A percentile compares a stretch with the other conserved stretches of the same genome.
Evolutionary conservation across 2,113 vertebrate genomes (phyloP).

Genomic region (Ciconia maguari): DNA sequence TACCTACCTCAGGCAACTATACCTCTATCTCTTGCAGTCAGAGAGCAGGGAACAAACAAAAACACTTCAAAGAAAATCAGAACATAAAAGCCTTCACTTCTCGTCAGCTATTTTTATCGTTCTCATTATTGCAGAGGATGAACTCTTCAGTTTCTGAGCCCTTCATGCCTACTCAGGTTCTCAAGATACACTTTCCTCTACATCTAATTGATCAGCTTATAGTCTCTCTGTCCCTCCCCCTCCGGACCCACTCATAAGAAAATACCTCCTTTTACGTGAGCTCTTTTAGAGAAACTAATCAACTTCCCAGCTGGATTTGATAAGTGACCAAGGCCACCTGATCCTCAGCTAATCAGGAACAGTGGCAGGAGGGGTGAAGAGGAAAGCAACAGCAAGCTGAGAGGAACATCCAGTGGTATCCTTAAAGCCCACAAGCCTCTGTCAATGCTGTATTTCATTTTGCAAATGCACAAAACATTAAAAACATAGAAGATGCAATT

Average conservation of each 20-base stretch:
- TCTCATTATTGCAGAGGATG: not conserved
- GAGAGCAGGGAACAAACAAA: not conserved
- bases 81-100: not conserved
- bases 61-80: not conserved
- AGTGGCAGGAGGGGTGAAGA: not conserved
- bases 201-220: not conserved
- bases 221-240: not conserved
- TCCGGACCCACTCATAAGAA: not conserved
- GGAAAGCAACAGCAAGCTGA: not conserved
- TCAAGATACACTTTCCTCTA: not conserved
- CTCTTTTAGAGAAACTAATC: not conserved
- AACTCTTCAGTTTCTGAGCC: not conserved
- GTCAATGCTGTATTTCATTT: not conserved
- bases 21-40: not conserved
- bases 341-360: not conserved
- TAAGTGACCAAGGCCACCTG: not conserved
- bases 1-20: not conserved
- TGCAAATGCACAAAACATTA: not conserved
- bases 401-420: not conserved
- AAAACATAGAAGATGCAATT: not conserved
- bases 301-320: not conserved
- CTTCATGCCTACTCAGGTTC: not conserved
- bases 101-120: not conserved
- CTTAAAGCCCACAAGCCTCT: not conserved
- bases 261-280: not conserved